Evolutionary conservation across 2,797 vertebrate genomes (phyloP), one percentile per base, ranked within the genome.

Genomic region (Chaetodon trifasciatus): DNA sequence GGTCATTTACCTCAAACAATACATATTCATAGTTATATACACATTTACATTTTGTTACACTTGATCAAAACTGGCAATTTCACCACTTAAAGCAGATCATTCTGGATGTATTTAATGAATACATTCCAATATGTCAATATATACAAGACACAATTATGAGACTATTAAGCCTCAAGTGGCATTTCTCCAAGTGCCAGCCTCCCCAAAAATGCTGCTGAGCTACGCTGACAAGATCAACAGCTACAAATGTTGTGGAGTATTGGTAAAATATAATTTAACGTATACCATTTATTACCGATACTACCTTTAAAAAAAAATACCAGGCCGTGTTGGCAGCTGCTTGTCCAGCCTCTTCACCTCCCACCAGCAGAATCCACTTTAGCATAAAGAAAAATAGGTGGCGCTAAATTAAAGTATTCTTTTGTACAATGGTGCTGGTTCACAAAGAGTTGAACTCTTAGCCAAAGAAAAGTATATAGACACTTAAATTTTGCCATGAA

Each of bases 321-420:
- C 97, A 97, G 97, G 97, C 97, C 96, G 96, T 95, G 97, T 96
- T 96, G 96, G 95, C 96, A 96, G 97, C 96, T 96, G 97, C 97
- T 96, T 97, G 97, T 99, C 97, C 97, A 96, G 97, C 95, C 95
- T 98, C 97, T 97, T 98, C 98, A 93, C 96, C 95, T 97, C 93
- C 97, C 97, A 96, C 96, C 96, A 97, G 97, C 96, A 97, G 97
- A 97, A 97, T 98, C 97, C 98, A 98, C 98, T 99, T 99, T 96
- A 99, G 98, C 97, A 99, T 98, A 98, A 98, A 99, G 96, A 97
- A 98, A 99, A 97, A 99, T 96, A 99, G 97, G 97, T 96, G 97
- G 96, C 95, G 96, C 98, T 98, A 98, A 97, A 99, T 99, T 95
- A 96, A 96, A 96, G 93, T 91, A 86, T 96, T 96, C 96, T 97